These are phyloP conservation scores for Melipona bicolor DNA, from an alignment of 2,888 invertebrate species.

Conservation along the genomic window DNA sequence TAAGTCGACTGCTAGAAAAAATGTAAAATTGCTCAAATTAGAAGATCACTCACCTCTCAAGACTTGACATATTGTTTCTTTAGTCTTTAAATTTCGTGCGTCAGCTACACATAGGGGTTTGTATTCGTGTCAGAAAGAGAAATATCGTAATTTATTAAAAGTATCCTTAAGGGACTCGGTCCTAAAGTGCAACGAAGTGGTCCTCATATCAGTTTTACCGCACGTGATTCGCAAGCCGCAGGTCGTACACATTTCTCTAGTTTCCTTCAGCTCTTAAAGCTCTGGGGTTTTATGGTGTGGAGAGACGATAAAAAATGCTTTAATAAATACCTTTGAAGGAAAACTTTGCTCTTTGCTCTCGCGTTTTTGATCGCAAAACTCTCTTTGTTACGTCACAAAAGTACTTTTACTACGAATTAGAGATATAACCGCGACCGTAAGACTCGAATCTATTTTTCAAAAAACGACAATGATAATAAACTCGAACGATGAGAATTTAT, in stretches of 20 bases:
- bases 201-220: slow-evolving; percentile 53
- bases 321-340: slow-evolving; percentile 9
- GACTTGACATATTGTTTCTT: slow-evolving; percentile 43
- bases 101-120: slow-evolving; percentile 12
- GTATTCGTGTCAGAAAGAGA: slow-evolving; percentile 5
- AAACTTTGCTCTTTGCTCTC: neutral
- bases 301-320: slow-evolving; percentile 12
- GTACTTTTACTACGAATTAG: neutral
- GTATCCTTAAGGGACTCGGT: slow-evolving; percentile 44
- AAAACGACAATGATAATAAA: too few relatives aligned
- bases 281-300: neutral
- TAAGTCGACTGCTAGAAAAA: neutral
- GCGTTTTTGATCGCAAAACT: slow-evolving; percentile 5
- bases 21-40: neutral
- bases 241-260: slow-evolving; percentile 15
- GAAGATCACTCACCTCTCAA: slow-evolving; percentile 1
- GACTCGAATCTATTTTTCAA: neutral
- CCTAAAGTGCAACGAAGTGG: slow-evolving; percentile 40
- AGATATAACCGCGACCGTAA: neutral
- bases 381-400: neutral
- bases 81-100: slow-evolving; percentile 17
- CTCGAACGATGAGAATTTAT: too few relatives aligned
- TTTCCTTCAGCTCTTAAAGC: slow-evolving; percentile 25
- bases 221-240: slow-evolving; percentile 51
- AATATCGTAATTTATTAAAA: slow-evolving; percentile 50